phyloP scores from a whole-genome alignment of 2,113 vertebrate genomes.

The Heptranchias perlo region DNA sequence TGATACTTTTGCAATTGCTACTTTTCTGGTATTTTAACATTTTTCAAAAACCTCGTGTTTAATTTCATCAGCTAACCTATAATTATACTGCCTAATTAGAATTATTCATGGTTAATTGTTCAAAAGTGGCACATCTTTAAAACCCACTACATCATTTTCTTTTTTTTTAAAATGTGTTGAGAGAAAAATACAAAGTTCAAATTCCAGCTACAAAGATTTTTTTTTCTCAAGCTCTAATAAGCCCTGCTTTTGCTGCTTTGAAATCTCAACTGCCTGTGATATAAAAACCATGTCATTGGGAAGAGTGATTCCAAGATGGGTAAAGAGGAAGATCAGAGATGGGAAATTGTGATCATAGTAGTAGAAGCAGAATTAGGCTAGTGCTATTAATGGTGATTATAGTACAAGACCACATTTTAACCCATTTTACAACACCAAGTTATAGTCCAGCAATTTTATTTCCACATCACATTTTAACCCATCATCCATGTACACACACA shows the following conservation, averaged over 20 bases:
- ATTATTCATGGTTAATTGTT: slow-evolving; percentile 78
- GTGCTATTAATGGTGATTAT: neutral
- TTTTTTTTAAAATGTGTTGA: slow-evolving; percentile 26
- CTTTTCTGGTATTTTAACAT: slow-evolving; percentile 49
- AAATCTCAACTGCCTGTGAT: slow-evolving; percentile 3
- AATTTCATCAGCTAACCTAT: slow-evolving; percentile 61
- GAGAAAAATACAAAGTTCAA: slow-evolving; percentile 25
- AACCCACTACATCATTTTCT: slow-evolving; percentile 54
- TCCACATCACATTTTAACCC: slow-evolving; percentile 7
- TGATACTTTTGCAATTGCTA: slow-evolving; percentile 52
- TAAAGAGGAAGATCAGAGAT: neutral
- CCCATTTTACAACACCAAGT: too few species aligned
- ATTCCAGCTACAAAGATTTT: slow-evolving; percentile 9
- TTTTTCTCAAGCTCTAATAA: neutral
- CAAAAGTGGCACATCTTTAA: slow-evolving; percentile 60
- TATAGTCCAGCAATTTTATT: too few species aligned
- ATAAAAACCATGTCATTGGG: neutral
- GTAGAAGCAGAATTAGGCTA: neutral
- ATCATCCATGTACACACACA: neutral
- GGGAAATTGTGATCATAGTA: neutral
- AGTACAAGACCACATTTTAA: neutral
- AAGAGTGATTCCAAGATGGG: neutral
- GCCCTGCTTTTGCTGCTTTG: neutral
- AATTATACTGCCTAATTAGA: slow-evolving; percentile 76
- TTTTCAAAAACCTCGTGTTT: slow-evolving; percentile 54